Evolutionary conservation across 2,797 vertebrate species (phyloP), one percentile per base, ranked within the genome.

Genomic region (Eospalax fontanierii): DNA sequence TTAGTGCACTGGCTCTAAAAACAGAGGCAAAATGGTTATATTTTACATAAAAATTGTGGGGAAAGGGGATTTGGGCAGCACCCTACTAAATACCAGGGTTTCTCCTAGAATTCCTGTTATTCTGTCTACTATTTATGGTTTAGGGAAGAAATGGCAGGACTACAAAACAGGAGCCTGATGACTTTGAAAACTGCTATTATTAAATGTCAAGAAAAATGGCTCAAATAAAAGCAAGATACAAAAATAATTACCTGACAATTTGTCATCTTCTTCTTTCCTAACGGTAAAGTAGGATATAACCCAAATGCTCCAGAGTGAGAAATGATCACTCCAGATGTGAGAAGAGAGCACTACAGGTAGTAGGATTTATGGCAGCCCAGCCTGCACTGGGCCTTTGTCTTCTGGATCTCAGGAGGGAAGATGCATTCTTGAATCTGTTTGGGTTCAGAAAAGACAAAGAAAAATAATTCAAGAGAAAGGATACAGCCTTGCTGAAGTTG

Each of bases 1-100:
- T 81, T 43, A 61, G 74, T 74, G 43, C 10, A 61, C 79, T 78
- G 35, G 4, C 87, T 93, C 70, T 94, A 96, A 91, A 14, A 75
- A 18, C 46, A 76, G 11, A 96, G 22, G 21, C 19, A 26, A 93
- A 83, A 50, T 38, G 19, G n/a, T 87, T 59, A 70, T 65, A 87
- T 81, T 94, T 90, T 90, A 95, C 71, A 86, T 81, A 40, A 87
- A 92, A 89, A 87, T 80, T 81, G 4, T 66, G 35, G 16, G 63
- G 18, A 66, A 95, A 95, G 43, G 75, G 10, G n/a, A 57, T 54
- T 89, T 93, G 54, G 86, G 38, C 35, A 81, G 63, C 21, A 40
- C 15, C 22, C 18, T 78, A 14, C 7, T 65, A 57, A 73, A 89
- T 22, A 89, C 66, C 57, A 80, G 30, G 40, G 68, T 24, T 92